phyloP scores from a whole-genome alignment of 2,888 invertebrate species.

The Lasioglossum zephyrum region DNA sequence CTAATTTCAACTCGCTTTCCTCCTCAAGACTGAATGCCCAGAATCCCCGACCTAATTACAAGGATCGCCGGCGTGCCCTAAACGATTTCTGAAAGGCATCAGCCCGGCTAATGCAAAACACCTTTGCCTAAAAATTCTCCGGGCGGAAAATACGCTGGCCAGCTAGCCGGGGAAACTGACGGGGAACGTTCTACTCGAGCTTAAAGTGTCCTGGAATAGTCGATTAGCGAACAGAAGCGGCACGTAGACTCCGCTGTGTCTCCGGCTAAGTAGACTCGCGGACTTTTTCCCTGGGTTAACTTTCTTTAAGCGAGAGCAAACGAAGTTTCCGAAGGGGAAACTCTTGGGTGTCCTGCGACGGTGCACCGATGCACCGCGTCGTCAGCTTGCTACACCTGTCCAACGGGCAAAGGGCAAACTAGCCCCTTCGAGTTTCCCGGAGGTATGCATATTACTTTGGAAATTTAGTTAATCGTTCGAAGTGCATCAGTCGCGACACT shows the following conservation, averaged over 20 bases:
- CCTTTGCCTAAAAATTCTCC: neutral
- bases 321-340: constrained; percentile 57
- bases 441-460: constrained; percentile 51
- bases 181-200: neutral
- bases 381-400: constrained; percentile 44
- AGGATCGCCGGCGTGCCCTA: neutral
- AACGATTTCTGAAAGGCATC: constrained; percentile 1
- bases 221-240: constrained; percentile 33
- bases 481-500: constrained; percentile 31
- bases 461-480: constrained; percentile 48
- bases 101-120: neutral
- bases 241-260: neutral
- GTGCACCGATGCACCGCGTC: constrained; percentile 13
- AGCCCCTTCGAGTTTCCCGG: constrained; percentile 8
- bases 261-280: constrained; percentile 27
- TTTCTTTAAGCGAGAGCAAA: constrained; percentile 56
- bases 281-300: constrained; percentile 33
- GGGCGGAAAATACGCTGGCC: neutral
- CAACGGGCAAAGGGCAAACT: constrained; percentile 26
- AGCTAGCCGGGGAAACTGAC: neutral
- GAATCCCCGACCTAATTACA: neutral
- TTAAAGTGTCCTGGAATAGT: constrained; percentile 22
- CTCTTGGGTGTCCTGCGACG: neutral
- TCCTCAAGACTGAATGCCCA: neutral
- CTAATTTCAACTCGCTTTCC: neutral